Conservation (phyloP, 2,888 invertebrate genomes). For the Lasioglossum figueresi region DNA sequence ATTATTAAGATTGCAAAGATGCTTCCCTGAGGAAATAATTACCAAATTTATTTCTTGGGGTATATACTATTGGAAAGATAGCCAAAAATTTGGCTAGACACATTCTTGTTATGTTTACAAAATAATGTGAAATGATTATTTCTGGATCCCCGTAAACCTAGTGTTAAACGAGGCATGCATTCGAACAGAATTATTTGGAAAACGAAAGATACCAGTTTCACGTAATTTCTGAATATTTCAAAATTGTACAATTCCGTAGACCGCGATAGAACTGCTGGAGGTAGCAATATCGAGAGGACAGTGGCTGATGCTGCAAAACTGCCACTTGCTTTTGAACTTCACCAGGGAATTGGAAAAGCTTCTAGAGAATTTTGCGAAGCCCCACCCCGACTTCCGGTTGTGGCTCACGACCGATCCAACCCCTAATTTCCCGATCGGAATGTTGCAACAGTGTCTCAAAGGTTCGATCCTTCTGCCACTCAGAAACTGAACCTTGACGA, state of each 20-base stretch:
- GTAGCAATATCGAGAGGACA: slow-evolving; percentile 90
- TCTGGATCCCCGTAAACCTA: no score
- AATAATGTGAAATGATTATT: no score
- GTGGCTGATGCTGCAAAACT: slow-evolving; percentile 97
- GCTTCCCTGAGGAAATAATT: no score
- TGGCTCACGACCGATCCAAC: slow-evolving; percentile 97
- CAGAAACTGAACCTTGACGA: not conserved
- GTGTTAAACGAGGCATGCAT: no score
- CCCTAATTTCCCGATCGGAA: slow-evolving; percentile 94
- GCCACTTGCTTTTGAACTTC: slow-evolving; percentile 93
- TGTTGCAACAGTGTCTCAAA: slow-evolving; percentile 93
- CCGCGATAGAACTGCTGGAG: slow-evolving; percentile 89
- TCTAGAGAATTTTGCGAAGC: slow-evolving; percentile 91
- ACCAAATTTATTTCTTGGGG: no score
- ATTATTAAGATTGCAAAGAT: no score
- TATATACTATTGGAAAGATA: no score
- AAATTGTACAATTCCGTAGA: slow-evolving; percentile 82
- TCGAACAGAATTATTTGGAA: not conserved
- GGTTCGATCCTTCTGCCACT: slow-evolving; percentile 83
- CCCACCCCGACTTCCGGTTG: slow-evolving; percentile 95
- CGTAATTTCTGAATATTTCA: no score
- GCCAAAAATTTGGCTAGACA: no score
- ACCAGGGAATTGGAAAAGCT: slow-evolving; percentile 92
- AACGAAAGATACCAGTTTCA: not conserved
- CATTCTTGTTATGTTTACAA: no score